These are phyloP conservation scores for Chaetura pelagica DNA, from an alignment of 2,113 vertebrate species.

Conservation along the genomic window DNA sequence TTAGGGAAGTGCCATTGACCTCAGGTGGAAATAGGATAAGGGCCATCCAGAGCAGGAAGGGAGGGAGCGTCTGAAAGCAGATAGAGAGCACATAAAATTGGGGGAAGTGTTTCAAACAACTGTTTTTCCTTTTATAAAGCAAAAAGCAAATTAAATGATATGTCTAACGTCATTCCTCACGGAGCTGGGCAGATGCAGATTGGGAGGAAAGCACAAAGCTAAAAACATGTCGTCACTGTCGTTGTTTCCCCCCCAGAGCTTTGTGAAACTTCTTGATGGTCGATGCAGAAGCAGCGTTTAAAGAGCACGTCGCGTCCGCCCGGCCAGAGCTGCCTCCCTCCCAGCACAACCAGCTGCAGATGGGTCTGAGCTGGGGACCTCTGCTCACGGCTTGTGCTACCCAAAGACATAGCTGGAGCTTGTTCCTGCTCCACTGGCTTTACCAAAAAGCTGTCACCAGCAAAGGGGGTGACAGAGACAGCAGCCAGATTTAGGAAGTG, in stretches of 20 bases:
- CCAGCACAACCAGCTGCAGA: background rate
- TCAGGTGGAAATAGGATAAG: constrained; percentile 69
- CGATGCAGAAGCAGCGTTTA: background rate
- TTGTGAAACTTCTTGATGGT: background rate
- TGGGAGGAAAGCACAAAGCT: constrained; percentile 32
- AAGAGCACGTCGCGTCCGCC: background rate
- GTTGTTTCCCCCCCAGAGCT: background rate
- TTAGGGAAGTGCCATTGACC: constrained; percentile 69
- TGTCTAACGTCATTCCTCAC: background rate
- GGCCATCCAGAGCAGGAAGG: constrained; percentile 64
- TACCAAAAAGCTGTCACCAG: background rate
- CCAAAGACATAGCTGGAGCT: background rate
- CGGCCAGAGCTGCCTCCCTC: rapidly evolving
- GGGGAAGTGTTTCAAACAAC: constrained; percentile 59
- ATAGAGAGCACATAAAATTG: constrained; percentile 60
- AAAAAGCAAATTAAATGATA: constrained; percentile 37
- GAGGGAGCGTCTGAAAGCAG: constrained; percentile 64
- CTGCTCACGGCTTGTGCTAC: background rate
- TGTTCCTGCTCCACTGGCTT: background rate
- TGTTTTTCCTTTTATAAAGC: constrained; percentile 55
- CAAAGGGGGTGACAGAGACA: background rate
- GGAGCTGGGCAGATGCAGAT: constrained; percentile 25
- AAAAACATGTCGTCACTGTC: constrained; percentile 30
- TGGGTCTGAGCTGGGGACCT: rapidly evolving
- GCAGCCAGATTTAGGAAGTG: background rate